Conservation (phyloP, 2,113 vertebrate species). For the Petroica traversi region DNA sequence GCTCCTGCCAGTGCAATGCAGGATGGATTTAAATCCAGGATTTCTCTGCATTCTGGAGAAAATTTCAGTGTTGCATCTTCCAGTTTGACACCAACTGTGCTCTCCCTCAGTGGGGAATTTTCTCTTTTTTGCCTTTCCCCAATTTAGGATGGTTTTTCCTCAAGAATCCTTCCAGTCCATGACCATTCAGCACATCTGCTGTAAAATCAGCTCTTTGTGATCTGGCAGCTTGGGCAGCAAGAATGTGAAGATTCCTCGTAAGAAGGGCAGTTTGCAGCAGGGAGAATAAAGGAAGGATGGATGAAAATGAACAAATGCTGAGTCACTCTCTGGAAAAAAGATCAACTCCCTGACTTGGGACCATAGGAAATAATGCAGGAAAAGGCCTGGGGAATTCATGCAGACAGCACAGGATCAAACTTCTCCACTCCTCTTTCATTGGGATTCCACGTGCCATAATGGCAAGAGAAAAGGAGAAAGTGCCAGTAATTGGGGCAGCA, state of each 20-base stretch:
- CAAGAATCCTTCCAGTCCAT: neutral
- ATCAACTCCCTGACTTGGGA: neutral
- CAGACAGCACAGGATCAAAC: neutral
- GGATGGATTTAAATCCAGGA: neutral
- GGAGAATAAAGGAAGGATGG: neutral
- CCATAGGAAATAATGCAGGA: neutral
- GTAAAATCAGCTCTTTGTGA: neutral
- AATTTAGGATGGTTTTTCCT: neutral
- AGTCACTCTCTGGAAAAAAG: neutral
- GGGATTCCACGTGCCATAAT: neutral
- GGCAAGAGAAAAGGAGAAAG: neutral
- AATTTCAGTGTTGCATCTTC: rapidly evolving
- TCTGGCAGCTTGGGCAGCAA: neutral
- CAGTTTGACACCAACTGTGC: rapidly evolving
- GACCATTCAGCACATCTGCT: neutral
- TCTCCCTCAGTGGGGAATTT: rapidly evolving
- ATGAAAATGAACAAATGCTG: neutral
- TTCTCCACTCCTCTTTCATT: neutral
- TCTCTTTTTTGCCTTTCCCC: neutral
- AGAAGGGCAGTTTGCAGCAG: neutral
- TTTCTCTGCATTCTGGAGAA: neutral
- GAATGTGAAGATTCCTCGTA: neutral
- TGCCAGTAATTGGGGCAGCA: neutral
- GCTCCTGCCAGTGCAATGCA: neutral
- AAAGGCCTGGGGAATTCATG: neutral